phyloP scores from a whole-genome alignment of 2,113 vertebrate species.

The Cichladusa arquata region DNA sequence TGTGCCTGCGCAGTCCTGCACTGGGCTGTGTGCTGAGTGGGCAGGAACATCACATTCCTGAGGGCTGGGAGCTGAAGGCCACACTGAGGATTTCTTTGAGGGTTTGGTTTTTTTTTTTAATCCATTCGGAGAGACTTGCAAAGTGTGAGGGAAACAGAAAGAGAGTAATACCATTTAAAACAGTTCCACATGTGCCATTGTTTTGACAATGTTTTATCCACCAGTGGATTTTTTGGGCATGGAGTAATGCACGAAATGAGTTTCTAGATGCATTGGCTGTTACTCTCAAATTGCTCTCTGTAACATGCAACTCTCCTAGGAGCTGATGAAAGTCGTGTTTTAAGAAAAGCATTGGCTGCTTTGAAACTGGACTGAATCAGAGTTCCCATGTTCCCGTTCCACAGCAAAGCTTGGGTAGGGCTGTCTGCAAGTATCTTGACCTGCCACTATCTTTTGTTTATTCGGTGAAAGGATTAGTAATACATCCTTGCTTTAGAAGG shows the following conservation, averaged over 20 bases:
- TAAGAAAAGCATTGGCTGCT: not conserved
- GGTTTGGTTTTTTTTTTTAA: not conserved
- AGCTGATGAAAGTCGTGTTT: not conserved
- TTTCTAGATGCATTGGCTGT: not conserved
- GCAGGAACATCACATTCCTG: fast-evolving
- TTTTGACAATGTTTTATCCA: not conserved
- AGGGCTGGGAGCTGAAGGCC: not conserved
- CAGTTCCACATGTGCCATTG: not conserved
- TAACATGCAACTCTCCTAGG: not conserved
- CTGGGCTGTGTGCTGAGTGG: not conserved
- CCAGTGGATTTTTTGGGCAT: not conserved
- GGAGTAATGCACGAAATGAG: not conserved
- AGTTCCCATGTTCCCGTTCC: fast-evolving
- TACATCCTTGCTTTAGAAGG: not conserved
- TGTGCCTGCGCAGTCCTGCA: fast-evolving
- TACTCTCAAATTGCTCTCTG: not conserved
- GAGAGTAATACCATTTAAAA: not conserved
- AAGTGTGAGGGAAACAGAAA: not conserved
- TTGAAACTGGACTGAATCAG: not conserved
- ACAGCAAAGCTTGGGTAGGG: not conserved
- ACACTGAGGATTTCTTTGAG: not conserved
- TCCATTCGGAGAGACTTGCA: not conserved
- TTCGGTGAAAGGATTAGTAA: not conserved
- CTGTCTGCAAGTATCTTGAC: not conserved
- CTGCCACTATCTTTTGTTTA: not conserved